phyloP scores from a whole-genome alignment of 23 tunicate species.

The Corella eumyota region DNA sequence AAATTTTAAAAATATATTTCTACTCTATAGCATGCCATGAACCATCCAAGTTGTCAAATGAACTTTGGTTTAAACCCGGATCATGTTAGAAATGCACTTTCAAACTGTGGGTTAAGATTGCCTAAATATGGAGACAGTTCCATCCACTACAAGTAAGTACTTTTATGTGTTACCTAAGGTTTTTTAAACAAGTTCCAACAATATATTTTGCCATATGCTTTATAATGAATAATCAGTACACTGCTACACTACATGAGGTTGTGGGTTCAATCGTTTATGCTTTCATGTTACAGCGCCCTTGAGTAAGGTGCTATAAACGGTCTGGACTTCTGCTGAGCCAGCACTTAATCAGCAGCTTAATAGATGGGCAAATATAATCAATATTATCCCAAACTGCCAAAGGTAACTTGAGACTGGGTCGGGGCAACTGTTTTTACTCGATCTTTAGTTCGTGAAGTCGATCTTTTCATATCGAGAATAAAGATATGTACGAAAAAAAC shows the following conservation, averaged over 20 bases:
- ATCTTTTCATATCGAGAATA: no score
- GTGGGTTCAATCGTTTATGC: no score
- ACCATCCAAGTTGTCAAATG: constrained; percentile 95
- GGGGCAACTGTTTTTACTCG: no score
- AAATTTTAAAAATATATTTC: no score
- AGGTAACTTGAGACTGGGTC: no score
- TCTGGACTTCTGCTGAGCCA: no score
- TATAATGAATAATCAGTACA: neutral
- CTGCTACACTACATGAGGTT: neutral
- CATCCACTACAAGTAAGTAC: constrained; percentile 65
- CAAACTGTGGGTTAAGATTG: constrained; percentile 84
- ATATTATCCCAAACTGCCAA: no score
- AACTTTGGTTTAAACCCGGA: constrained; percentile 97
- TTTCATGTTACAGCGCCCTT: no score
- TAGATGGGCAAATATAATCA: no score
- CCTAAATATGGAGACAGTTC: constrained; percentile 93
- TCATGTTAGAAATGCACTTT: constrained; percentile 89
- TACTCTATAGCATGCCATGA: constrained; percentile 72
- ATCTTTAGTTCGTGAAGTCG: no score
- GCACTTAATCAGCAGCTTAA: no score
- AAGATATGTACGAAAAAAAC: neutral
- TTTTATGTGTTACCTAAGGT: neutral
- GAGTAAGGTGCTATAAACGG: no score
- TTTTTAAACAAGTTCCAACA: neutral
- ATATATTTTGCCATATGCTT: neutral